phyloP scores from a whole-genome alignment of 1,140 invertebrate species.

The Drosophila neocordata region DNA sequence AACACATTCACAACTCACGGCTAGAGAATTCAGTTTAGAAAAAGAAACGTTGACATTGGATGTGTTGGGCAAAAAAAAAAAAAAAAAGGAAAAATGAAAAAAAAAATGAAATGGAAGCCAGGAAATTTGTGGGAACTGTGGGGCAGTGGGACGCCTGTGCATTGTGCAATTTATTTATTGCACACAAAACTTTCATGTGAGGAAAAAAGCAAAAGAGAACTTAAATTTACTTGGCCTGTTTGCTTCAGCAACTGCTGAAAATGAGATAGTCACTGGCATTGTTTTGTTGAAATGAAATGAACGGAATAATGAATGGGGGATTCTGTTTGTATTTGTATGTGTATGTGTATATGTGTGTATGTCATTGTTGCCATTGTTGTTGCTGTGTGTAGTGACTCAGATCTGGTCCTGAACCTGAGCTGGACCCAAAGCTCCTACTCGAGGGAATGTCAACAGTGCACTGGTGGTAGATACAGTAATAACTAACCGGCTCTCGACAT shows the following conservation, averaged over 20 bases:
- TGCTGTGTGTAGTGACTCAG: not conserved
- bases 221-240: conserved; percentile 15
- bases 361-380: not conserved
- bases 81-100: too few species aligned
- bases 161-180: conserved; percentile 79
- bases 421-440: conserved; percentile 1
- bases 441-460: conserved; percentile 25
- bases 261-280: conserved; percentile 74
- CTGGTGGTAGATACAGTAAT: conserved; percentile 35
- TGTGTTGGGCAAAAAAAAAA: conserved; percentile 18
- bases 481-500: conserved; percentile 66
- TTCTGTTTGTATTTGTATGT: conserved; percentile 1
- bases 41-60: conserved; percentile 53
- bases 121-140: conserved; percentile 34
- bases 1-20: conserved; percentile 16
- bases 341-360: too few species aligned
- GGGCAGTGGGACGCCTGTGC: conserved; percentile 35
- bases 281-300: conserved; percentile 67
- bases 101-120: not conserved
- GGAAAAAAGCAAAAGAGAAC: not conserved
- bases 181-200: conserved; percentile 54
- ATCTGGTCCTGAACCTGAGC: not conserved
- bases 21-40: conserved; percentile 28
- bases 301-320: conserved; percentile 57
- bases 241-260: conserved; percentile 46